Evolutionary conservation across 2,888 invertebrate species (phyloP).

Genomic region (Chrysolina oricalcia): DNA sequence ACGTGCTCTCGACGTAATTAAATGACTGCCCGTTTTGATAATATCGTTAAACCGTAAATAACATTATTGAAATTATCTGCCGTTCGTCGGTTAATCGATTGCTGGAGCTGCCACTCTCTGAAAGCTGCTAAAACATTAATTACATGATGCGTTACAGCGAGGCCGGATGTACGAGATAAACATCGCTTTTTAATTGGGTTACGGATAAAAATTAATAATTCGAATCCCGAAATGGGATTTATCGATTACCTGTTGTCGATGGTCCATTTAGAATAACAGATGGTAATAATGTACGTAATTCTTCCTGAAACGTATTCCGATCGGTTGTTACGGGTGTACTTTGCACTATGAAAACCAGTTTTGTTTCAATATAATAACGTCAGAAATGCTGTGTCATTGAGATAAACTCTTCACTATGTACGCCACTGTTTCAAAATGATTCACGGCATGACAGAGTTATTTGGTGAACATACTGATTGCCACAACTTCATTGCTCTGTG

Average conservation of each 20-base stretch:
- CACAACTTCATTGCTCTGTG: too few relatives aligned
- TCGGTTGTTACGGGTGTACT: too few relatives aligned
- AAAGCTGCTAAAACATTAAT: slow-evolving; percentile 42
- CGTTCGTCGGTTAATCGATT: slow-evolving; percentile 48
- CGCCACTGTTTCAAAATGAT: too few relatives aligned
- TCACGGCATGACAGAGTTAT: too few relatives aligned
- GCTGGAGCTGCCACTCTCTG: slow-evolving; percentile 21
- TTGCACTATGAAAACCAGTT: too few relatives aligned
- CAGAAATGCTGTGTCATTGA: too few relatives aligned
- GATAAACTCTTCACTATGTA: too few relatives aligned
- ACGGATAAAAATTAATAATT: slow-evolving; percentile 15
- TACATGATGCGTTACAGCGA: slow-evolving; percentile 34
- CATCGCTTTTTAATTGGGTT: slow-evolving; percentile 18
- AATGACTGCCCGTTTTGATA: slow-evolving; percentile 52
- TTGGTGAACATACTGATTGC: too few relatives aligned
- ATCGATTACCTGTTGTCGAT: slow-evolving; percentile 5
- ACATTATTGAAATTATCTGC: slow-evolving; percentile 51
- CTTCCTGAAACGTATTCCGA: neutral
- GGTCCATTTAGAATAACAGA: neutral
- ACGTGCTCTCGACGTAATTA: slow-evolving; percentile 50
- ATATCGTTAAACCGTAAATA: slow-evolving; percentile 53
- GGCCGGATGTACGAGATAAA: slow-evolving; percentile 36
- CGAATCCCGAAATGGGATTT: slow-evolving; percentile 10
- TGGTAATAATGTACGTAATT: neutral
- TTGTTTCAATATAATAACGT: too few relatives aligned